Evolutionary conservation across 2,888 invertebrate species (phyloP), one percentile per base, ranked within the genome.

Genomic region (Allolobophora icterica): DNA sequence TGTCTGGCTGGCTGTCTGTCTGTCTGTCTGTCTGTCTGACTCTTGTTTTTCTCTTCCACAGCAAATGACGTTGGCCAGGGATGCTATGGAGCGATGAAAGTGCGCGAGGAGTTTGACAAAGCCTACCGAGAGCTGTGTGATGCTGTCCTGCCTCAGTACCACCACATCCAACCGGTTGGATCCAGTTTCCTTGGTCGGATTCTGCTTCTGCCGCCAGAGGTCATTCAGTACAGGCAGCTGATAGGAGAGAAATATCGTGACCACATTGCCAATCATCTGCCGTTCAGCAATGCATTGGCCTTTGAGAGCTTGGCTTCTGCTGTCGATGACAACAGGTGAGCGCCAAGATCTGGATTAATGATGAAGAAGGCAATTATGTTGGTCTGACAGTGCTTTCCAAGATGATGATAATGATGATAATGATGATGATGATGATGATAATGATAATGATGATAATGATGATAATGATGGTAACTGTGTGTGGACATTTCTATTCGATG

Each of bases 1-100:
- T 89, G 35, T 89, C 87, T 87, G 35, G 24, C 87, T 87, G 35
- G 24, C 34, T 89, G 38, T 89, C 89, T 40, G 89, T 34, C 38
- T 89, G 38, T 89, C 89, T 89, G 38, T 87, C 87, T 89, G n/a
- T n/a, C 89, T 89, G 38, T 89, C 35, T 89, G 24, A 38, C 33
- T 89, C 13, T 30, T 71, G 38, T 35, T 33, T 0, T 21, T 40
- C 24, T 58, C 52, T 52, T 91, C 93, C 94, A 90, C 94, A 95
- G 98, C 97, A 93, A 99, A 99, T 96, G 99, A 99, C 95, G 99
- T 99, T 95, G 99, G 99, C 19, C 97, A 99, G 94, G 98, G 98
- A 95, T 99, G 99, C 94, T 99, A 99, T 96, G 98, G 98, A 92
- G 98, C 98, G 93, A 96, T 99, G 94, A 97, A 97, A 95, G 97